Percentiles rank a stretch among this genome's conserved stretches.
These are phyloP conservation scores for Caenorhabditis sp. DNA, from an alignment of 2,888 invertebrate species.

Conservation along the genomic window DNA sequence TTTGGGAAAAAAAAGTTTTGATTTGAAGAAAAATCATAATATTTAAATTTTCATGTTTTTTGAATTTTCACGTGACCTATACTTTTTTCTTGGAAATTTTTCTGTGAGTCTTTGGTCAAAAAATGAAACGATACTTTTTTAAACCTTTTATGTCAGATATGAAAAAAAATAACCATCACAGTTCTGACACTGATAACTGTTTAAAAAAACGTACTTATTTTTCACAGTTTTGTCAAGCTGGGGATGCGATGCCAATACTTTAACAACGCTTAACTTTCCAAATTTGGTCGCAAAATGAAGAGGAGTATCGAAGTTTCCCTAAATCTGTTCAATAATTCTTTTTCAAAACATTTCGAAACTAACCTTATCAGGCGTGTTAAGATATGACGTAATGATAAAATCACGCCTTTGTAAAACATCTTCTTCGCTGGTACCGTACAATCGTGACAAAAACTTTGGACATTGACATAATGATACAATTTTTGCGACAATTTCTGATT, in stretches of 20 bases:
- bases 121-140: too few relatives aligned
- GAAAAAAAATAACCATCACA: constrained; percentile 23
- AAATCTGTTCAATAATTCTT: constrained; percentile 43
- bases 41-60: too few relatives aligned
- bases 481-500: constrained; percentile 17
- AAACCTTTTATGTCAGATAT: too few relatives aligned
- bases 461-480: constrained; percentile 13
- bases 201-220: constrained; percentile 36
- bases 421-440: constrained; percentile 20
- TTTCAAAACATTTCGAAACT: constrained; percentile 44
- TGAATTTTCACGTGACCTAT: too few relatives aligned
- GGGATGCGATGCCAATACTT: constrained; percentile 14
- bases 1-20: too few relatives aligned
- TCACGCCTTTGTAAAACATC: constrained; percentile 28
- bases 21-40: too few relatives aligned
- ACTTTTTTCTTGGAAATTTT: too few relatives aligned
- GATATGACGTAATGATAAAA: constrained; percentile 43
- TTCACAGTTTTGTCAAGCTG: constrained; percentile 5
- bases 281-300: constrained; percentile 51
- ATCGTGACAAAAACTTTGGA: constrained; percentile 16
- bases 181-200: constrained; percentile 13
- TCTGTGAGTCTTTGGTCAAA: too few relatives aligned
- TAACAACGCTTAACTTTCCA: constrained; percentile 44
- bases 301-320: constrained; percentile 42
- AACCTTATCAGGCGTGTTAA: constrained; percentile 54